Evolutionary conservation across 2,113 vertebrate genomes (phyloP).

Genomic region (Bombycilla garrulus): DNA sequence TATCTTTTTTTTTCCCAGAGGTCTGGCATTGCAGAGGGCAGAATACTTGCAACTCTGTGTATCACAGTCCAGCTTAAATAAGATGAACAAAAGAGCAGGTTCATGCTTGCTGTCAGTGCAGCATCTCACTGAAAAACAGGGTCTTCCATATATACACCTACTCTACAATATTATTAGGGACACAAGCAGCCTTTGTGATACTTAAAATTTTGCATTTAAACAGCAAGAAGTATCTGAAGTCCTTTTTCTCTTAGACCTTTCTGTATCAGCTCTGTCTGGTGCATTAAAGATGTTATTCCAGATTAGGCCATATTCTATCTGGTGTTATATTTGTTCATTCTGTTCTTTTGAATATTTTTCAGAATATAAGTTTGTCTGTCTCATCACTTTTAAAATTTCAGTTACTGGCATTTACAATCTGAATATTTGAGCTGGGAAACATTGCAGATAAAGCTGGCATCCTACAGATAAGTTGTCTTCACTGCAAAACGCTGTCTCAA

Average conservation of each 20-base stretch:
- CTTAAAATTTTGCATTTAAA: not conserved
- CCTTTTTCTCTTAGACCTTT: not conserved
- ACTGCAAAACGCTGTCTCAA: not conserved
- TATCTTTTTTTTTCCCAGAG: not conserved
- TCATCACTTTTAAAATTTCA: not conserved
- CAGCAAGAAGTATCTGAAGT: not conserved
- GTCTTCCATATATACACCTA: not conserved
- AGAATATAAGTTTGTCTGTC: slow-evolving; percentile 12
- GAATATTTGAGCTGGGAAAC: slow-evolving; percentile 2
- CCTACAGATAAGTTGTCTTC: not conserved
- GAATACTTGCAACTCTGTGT: not conserved
- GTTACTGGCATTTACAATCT: not conserved
- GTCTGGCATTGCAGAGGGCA: not conserved
- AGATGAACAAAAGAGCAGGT: not conserved
- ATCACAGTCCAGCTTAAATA: not conserved
- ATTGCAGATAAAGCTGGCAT: not conserved
- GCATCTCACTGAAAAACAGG: not conserved
- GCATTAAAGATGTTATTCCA: slow-evolving; percentile 17
- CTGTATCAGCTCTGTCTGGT: not conserved
- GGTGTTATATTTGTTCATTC: slow-evolving; percentile 2
- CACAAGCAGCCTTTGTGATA: not conserved
- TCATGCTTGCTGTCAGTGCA: not conserved
- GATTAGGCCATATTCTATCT: not conserved
- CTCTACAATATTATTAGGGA: not conserved
- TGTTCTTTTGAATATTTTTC: slow-evolving; percentile 31